These are phyloP conservation scores for Cyanistes caeruleus DNA, from an alignment of 2,113 vertebrate genomes.

Conservation along the genomic window DNA sequence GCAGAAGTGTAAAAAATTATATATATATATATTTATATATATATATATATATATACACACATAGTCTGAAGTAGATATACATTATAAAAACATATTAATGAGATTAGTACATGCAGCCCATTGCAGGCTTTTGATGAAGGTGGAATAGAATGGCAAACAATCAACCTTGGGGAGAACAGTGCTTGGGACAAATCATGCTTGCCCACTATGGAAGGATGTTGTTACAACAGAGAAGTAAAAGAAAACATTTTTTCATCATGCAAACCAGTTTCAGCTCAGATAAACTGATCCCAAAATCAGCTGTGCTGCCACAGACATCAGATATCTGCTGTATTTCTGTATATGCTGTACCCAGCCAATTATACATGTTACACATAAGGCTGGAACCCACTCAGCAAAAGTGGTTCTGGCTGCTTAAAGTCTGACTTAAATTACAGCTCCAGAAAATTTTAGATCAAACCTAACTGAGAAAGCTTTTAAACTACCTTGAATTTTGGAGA, in stretches of 20 bases:
- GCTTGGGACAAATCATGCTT: background rate
- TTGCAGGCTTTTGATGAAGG: background rate
- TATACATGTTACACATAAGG: background rate
- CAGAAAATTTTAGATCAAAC: background rate
- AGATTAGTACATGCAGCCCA: background rate
- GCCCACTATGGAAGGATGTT: background rate
- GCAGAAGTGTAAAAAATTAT: background rate
- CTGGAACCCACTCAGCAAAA: background rate
- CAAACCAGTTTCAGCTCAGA: background rate
- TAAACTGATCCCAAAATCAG: conserved; percentile 9
- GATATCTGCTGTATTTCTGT: background rate
- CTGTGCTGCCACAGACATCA: background rate
- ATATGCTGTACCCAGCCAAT: background rate
- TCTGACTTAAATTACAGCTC: background rate
- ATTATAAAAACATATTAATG: background rate
- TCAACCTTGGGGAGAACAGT: background rate
- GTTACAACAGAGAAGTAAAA: background rate
- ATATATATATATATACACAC: background rate
- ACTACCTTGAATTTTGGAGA: background rate
- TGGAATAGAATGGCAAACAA: background rate
- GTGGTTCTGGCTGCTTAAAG: background rate
- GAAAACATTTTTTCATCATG: background rate
- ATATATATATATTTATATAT: background rate
- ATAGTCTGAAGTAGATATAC: background rate
- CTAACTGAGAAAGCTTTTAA: background rate